Evolutionary conservation across 2,113 vertebrate genomes (phyloP), one percentile per base, ranked within the genome.

Genomic region (Prionailurus bengalensis): DNA sequence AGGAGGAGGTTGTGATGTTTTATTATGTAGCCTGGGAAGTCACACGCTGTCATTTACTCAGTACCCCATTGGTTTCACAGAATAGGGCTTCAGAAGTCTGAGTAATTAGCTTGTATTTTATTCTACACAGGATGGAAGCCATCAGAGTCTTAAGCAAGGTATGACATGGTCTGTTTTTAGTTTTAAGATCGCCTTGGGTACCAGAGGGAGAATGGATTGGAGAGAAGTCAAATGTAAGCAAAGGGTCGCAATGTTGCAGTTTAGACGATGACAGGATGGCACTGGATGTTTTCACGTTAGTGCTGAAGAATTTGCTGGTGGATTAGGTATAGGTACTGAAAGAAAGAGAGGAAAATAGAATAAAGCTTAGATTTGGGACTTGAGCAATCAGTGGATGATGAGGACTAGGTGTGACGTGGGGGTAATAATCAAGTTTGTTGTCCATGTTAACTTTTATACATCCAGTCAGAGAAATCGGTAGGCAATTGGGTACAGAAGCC

Each of bases 121-220:
- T 70, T 58, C n/a, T 19, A 45, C 27, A 33, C 51, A 2, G n/a
- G n/a, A 21, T 76, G 16, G 36, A 53, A 45, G n/a, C 33, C 25
- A 13, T 33, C 3, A 15, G 58, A 92, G 11, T 15, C 5, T 85
- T 71, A 71, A 27, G 17, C 39, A 95, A 48, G 8, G 29, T 79
- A 68, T 74, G 63, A 80, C 11, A 33, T 36, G 29, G 58, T 31
- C 33, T 78, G 29, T 19, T 92, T 83, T 92, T 79, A 82, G 78
- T 71, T 73, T 39, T 31, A 94, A 83, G 17, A 74, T 90, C 16
- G 53, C 39, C 82, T 61, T 96, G 81, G 76, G 82, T 83, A 93
- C 13, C 70, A 93, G 23, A 87, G 19, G 27, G 61, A 83, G 13
- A 90, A 45, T 11, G 63, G 16, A 86, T 66, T 27, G 76, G 39